Base-by-base conservation (phyloP, 2,113 vertebrate genomes). In the Pitta sordida region DNA sequence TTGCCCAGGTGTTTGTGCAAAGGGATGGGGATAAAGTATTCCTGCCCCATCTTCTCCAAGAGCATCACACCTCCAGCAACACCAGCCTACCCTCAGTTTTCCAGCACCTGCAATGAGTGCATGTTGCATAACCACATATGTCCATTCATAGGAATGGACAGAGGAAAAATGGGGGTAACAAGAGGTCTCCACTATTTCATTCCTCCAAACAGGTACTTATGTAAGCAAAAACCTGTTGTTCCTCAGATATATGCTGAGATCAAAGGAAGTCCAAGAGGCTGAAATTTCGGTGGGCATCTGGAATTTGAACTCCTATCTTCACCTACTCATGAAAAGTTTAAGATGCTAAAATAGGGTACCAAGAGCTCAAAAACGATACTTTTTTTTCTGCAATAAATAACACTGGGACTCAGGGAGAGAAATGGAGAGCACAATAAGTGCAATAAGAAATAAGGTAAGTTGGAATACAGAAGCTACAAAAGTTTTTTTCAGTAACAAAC, bases 41-140 rank as follows among this genome's bases (percentile, higher is more conserved):
- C 27, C 32, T 44, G 15, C 7, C 7, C 16, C 41, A 12, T 20
- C 15, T 76, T 19, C 23, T 65, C 30, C 48, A 76, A 52, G 9
- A 86, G 6, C 18, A 53, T 18, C 48, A 44, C 14, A 30, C 10
- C 18, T 71, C 17, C 48, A 65, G 17, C 60, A 80, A 48, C 7
- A 7, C 6, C n/a, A 43, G 46, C 15, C 21, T 84, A 32, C 20
- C 19, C 52, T 67, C 53, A 36, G 29, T 75, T 80, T 84, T 26
- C 27, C 36, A 81, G 29, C 13, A 41, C 24, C 14, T 48, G 29
- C 4, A 2, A 27, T 8, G 11, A 56, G 4, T 4, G 2, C 16
- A 6, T 6, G 3, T 16, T n/a, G 29, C 1, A 4, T 22, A 73
- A 19, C 18, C 13, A 68, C 1, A 3, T 10, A 17, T 0, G 3